Evolutionary conservation across 2,113 vertebrate species (phyloP).

Genomic region (Corvus moneduloides): DNA sequence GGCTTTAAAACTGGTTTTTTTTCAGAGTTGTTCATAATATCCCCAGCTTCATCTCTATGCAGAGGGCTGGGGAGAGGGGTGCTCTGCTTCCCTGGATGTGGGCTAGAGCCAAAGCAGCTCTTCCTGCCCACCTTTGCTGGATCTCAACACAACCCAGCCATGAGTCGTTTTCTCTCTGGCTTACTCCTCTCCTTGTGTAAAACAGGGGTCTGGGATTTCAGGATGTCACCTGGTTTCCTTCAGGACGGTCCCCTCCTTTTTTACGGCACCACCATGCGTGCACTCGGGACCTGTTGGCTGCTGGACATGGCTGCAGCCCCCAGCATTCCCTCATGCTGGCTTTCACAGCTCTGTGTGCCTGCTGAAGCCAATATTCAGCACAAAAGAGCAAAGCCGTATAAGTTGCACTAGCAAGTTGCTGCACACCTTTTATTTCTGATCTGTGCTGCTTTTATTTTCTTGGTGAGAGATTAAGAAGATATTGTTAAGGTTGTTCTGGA

Average conservation of each 20-base stretch:
- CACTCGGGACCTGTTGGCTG: background rate
- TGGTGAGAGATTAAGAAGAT: conserved; percentile 6
- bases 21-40: background rate
- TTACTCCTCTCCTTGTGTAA: background rate
- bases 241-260: background rate
- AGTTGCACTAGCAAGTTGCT: background rate
- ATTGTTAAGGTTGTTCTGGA: conserved; percentile 9
- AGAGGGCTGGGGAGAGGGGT: background rate
- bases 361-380: background rate
- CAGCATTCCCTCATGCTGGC: background rate
- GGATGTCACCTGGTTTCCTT: background rate
- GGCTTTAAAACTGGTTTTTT: background rate
- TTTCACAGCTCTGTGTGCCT: background rate
- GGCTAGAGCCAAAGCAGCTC: background rate
- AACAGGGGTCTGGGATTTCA: background rate
- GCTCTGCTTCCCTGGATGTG: background rate
- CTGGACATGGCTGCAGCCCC: background rate
- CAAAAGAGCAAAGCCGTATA: background rate
- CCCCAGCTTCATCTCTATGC: background rate
- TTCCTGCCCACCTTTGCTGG: background rate
- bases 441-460: conserved; percentile 37
- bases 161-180: background rate
- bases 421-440: conserved; percentile 29
- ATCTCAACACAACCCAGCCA: background rate
- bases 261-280: rapidly evolving